A percentile compares a stretch with the other conserved stretches of the same genome.
Evolutionary conservation across 2,888 invertebrate genomes (phyloP).

Genomic region (Drosophila silvestris): DNA sequence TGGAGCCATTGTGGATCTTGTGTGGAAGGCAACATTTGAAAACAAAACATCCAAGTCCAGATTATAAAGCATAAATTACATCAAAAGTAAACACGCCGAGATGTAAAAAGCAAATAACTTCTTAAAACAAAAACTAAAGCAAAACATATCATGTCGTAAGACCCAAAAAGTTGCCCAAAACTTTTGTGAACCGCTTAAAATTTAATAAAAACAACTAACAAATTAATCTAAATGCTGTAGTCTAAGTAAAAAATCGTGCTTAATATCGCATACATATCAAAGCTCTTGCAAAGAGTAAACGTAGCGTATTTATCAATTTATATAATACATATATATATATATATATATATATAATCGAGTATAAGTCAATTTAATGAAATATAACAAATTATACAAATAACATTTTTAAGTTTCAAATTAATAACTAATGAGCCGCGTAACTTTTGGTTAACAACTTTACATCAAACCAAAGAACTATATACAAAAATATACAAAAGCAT

Average conservation of each 20-base stretch:
- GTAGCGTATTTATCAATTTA: conserved; percentile 47
- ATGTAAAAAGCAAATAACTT: conserved; percentile 10
- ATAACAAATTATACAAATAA: conserved; percentile 34
- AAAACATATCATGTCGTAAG: conserved; percentile 54
- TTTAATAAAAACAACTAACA: conserved; percentile 10
- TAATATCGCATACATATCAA: conserved; percentile 81
- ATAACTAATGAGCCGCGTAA: conserved; percentile 7
- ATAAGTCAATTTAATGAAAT: conserved; percentile 21
- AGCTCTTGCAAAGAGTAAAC: conserved; percentile 76
- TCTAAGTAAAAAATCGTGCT: conserved; percentile 52
- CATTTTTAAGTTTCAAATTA: conserved; percentile 12
- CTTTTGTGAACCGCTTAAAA: conserved; percentile 21
- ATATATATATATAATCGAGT: conserved; percentile 10
- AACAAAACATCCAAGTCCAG: conserved; percentile 58
- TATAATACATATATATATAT: conserved; percentile 11
- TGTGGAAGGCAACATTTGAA: conserved; percentile 53
- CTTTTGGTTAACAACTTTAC: conserved; percentile 69
- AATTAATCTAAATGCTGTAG: conserved; percentile 63
- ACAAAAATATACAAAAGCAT: conserved; percentile 17
- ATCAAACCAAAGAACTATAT: conserved; percentile 32
- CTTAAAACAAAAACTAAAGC: not conserved
- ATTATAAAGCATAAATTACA: conserved; percentile 11
- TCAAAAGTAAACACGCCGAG: conserved; percentile 11
- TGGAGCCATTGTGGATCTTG: conserved; percentile 51
- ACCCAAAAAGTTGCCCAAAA: conserved; percentile 25